Evolutionary conservation across 2,888 invertebrate genomes (phyloP).

Genomic region (Meliscaeva auricollis): DNA sequence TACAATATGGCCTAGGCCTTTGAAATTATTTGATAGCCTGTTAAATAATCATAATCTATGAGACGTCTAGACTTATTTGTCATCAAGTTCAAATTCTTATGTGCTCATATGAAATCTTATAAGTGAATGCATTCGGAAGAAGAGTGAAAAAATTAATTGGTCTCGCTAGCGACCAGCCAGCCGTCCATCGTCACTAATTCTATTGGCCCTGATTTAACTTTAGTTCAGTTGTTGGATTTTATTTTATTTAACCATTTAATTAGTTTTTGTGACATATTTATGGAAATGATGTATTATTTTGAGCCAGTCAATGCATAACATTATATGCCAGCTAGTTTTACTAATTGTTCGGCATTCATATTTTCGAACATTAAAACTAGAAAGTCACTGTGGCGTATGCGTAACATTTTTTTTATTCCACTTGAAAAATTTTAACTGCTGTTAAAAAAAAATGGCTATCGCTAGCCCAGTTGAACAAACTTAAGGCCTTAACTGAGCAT

Average conservation of each 20-base stretch:
- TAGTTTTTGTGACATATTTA: too few species aligned
- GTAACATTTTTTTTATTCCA: too few species aligned
- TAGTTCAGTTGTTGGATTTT: neutral
- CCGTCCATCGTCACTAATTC: neutral
- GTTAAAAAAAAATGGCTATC: too few species aligned
- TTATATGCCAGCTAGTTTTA: too few species aligned
- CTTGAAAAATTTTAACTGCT: too few species aligned
- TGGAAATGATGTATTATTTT: too few species aligned
- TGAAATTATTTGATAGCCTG: neutral
- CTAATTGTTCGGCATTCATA: too few species aligned
- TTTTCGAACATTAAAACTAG: too few species aligned
- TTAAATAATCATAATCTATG: neutral
- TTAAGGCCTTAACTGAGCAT: too few species aligned
- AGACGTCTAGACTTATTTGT: slow-evolving; percentile 15
- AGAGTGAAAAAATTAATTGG: slow-evolving; percentile 24
- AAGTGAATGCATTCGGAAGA: slow-evolving; percentile 21
- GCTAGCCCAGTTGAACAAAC: too few species aligned
- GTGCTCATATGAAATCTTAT: slow-evolving; percentile 36
- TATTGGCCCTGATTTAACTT: slow-evolving; percentile 22
- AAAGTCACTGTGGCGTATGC: too few species aligned
- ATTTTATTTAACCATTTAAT: neutral
- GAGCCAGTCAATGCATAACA: too few species aligned
- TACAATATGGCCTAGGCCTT: slow-evolving; percentile 16
- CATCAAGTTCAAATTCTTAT: neutral
- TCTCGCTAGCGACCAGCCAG: neutral